Conservation (phyloP, 2,113 vertebrate species). For the Aythya baeri region DNA sequence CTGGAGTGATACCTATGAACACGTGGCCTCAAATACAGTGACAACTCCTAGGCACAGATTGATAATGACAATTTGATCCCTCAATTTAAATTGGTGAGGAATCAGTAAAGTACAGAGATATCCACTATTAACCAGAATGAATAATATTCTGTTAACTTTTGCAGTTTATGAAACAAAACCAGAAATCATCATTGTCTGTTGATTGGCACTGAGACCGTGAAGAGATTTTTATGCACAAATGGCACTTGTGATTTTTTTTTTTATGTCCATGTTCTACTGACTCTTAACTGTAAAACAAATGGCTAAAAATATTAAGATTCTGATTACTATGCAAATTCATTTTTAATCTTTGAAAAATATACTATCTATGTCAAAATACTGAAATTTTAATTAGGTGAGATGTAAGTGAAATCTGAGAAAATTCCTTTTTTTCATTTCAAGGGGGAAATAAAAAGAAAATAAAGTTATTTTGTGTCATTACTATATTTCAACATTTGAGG, state of each 20-base stretch:
- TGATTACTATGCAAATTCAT: background rate
- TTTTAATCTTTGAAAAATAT: background rate
- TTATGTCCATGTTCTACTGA: background rate
- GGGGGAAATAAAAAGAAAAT: background rate
- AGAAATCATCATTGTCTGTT: background rate
- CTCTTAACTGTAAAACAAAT: background rate
- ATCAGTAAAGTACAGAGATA: background rate
- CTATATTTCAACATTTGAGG: conserved; percentile 5
- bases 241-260: background rate
- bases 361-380: background rate
- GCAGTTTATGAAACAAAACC: background rate
- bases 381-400: background rate
- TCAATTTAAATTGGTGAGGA: background rate
- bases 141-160: background rate
- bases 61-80: background rate
- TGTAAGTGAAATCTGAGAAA: background rate
- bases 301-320: background rate
- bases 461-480: background rate
- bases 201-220: background rate
- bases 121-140: background rate
- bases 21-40: background rate
- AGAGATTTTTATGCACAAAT: background rate
- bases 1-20: background rate
- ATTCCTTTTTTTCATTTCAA: background rate
- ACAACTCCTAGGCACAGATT: background rate